phyloP scores from a whole-genome alignment of 1,140 invertebrate genomes.

The Hesperophylax magnus region DNA sequence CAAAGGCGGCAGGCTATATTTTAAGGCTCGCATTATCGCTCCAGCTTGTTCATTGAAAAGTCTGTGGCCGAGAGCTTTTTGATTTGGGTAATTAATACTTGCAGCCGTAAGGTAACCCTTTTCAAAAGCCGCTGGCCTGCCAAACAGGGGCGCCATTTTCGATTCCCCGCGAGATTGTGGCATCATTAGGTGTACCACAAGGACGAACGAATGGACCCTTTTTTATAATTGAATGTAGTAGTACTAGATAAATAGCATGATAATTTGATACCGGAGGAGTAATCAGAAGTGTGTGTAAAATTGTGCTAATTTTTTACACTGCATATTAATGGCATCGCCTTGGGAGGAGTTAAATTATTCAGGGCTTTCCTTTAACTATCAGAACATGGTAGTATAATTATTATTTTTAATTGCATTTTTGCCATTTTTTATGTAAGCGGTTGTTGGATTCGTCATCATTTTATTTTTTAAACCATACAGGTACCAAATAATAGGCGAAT shows the following conservation, averaged over 20 bases:
- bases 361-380: too few species aligned
- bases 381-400: too few species aligned
- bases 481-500: too few species aligned
- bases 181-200: slow-evolving; percentile 6
- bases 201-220: not conserved
- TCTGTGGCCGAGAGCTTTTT: slow-evolving; percentile 1
- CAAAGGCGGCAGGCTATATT: not conserved
- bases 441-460: too few species aligned
- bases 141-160: not conserved
- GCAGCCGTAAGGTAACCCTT: not conserved
- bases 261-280: not conserved
- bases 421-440: too few species aligned
- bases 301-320: not conserved
- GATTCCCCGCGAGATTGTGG: slow-evolving; percentile 3
- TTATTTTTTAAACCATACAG: too few species aligned
- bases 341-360: too few species aligned
- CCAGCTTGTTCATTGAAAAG: slow-evolving; percentile 6
- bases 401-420: too few species aligned
- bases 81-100: slow-evolving; percentile 38
- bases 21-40: slow-evolving; percentile 6
- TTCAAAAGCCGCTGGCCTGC: not conserved
- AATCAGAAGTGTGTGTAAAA: not conserved
- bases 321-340: too few species aligned
- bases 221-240: not conserved
- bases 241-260: not conserved